Evolutionary conservation across 2,888 invertebrate genomes (phyloP).

Genomic region (Andricus curvator): DNA sequence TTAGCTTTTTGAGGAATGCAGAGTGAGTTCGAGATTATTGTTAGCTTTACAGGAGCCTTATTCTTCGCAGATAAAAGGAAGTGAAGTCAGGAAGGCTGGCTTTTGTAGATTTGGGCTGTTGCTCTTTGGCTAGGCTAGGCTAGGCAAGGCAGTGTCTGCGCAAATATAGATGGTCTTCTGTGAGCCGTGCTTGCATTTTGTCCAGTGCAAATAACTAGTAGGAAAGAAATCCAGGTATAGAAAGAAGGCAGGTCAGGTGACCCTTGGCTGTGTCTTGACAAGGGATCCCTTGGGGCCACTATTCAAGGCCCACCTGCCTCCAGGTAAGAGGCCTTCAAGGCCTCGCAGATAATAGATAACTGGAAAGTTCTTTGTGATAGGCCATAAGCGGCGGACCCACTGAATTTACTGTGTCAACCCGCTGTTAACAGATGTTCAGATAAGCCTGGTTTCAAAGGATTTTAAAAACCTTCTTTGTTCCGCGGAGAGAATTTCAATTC

Average conservation of each 20-base stretch:
- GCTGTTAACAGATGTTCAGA: constrained; percentile 77
- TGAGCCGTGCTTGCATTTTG: constrained; percentile 60
- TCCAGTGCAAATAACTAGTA: constrained; percentile 65
- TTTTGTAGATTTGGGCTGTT: constrained; percentile 5
- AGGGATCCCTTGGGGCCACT: constrained; percentile 67
- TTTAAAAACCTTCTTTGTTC: constrained; percentile 66
- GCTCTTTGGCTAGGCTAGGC: not conserved
- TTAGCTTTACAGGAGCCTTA: not conserved
- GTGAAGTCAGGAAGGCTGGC: constrained; percentile 19
- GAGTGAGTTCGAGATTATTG: constrained; percentile 23
- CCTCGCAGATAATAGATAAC: constrained; percentile 76
- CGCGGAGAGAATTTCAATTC: constrained; percentile 38
- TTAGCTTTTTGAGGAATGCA: not conserved
- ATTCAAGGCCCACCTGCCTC: constrained; percentile 75
- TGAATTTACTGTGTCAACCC: constrained; percentile 65
- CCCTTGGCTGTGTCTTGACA: constrained; percentile 67
- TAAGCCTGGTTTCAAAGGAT: constrained; percentile 73
- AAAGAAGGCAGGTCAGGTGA: constrained; percentile 62
- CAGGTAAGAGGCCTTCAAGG: constrained; percentile 69
- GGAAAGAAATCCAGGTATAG: constrained; percentile 54
- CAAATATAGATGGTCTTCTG: constrained; percentile 17
- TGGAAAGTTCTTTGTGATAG: constrained; percentile 74
- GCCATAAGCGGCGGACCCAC: constrained; percentile 61
- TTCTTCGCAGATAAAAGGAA: constrained; percentile 13
- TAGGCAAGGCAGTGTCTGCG: constrained; percentile 11